Conservation (phyloP, 1,140 invertebrate genomes). For the Aphelenchoides besseyi region DNA sequence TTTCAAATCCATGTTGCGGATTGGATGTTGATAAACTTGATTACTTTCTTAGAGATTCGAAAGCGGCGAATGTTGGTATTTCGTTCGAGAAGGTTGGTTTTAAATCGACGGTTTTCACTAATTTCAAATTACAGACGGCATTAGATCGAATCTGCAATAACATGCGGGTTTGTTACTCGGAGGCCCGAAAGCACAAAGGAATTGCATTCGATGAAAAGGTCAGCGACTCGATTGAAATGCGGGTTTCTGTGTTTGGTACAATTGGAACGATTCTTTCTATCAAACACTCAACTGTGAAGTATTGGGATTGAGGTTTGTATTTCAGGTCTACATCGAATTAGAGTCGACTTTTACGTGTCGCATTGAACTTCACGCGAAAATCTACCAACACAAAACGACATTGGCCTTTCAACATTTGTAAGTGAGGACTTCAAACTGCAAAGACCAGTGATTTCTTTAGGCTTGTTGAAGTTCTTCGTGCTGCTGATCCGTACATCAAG, state of each 20-base stretch:
- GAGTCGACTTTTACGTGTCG: constrained; percentile 21
- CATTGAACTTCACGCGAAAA: constrained; percentile 23
- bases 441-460: not conserved
- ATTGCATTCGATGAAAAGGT: not conserved
- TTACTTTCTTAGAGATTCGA: constrained; percentile 34
- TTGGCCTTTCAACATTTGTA: constrained; percentile 29
- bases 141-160: not conserved
- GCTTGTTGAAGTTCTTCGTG: constrained; percentile 18
- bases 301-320: not conserved
- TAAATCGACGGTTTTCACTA: not conserved
- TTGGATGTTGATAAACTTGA: constrained; percentile 44
- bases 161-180: not conserved
- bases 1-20: constrained; percentile 25
- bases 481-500: constrained; percentile 19
- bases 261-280: too few species aligned
- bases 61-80: constrained; percentile 21
- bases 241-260: not conserved
- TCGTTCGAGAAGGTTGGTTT: constrained; percentile 22
- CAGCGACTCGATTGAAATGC: not conserved
- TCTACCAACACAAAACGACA: constrained; percentile 38
- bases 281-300: too few species aligned
- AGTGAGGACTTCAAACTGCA: not conserved
- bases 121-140: not conserved
- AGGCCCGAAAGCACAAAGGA: not conserved
- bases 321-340: constrained; percentile 19